Base-by-base conservation (phyloP, 2,888 invertebrate species). In the Philopedon plagiatum region DNA sequence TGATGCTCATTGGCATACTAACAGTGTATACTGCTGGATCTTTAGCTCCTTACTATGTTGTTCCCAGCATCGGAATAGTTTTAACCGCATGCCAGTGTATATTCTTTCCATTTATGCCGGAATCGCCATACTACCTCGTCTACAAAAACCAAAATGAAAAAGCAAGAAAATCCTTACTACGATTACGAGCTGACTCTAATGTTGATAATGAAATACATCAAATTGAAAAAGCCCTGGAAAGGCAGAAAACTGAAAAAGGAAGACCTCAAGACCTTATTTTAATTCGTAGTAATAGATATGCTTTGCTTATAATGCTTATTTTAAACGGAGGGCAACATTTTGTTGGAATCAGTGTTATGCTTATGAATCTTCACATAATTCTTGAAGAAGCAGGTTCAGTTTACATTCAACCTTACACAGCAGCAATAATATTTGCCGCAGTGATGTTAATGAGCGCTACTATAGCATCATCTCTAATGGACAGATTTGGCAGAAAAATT, bases 291-390 rank as follows among this genome's bases (percentile, higher is more conserved):
- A 85, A 85, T 65, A 76, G 84, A 29, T 83, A 81, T 75, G 85
- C 83, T 2, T 54, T 85, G 15, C 68, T 83, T 3, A 84, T 86
- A 13, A 83, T 86, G 82, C 77, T 82, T 0, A 81, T 84, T 3
- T 73, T 86, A 26, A 85, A 85, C 65, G 82, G 78, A 0, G 80
- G 81, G 0, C 85, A 86, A 76, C 85, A 85, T 73, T 83, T 85
- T 64, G 82, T 82, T 41, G 82, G 83, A 29, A 84, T 85, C 34
- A 83, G 81, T 54, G 85, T 85, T 0, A 83, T 86, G 54, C 51
- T 85, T n/a, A 85, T 86, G 85, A 86, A 86, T 56, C 75, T 86
- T 11, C 85, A 85, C 71, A 76, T 80, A 5, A 85, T 86, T 66
- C 67, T 86, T 19, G 76, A 77, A 8, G 81, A 82, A 62, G 84